Evolutionary conservation across 2,888 invertebrate genomes (phyloP).

Genomic region (Troides aeacus): DNA sequence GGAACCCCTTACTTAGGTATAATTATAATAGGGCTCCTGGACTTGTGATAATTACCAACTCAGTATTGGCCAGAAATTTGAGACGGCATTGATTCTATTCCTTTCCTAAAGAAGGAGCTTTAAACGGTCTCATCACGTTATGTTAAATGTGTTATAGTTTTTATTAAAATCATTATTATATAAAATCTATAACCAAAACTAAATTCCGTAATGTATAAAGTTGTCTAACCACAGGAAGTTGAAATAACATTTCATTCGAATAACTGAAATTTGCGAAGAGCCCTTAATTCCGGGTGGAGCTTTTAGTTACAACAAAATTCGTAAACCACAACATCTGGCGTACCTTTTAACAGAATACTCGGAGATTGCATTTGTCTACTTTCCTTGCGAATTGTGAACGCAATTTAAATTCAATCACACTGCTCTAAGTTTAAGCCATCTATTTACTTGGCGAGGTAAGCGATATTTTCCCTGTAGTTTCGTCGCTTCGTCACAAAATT

Average conservation of each 20-base stretch:
- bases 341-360: slow-evolving; percentile 60
- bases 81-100: no score
- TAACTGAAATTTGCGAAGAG: slow-evolving; percentile 41
- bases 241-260: slow-evolving; percentile 27
- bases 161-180: background rate
- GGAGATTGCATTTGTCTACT: slow-evolving; percentile 70
- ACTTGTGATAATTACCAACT: no score
- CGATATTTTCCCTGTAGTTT: slow-evolving; percentile 47
- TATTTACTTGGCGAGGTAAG: slow-evolving; percentile 37
- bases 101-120: no score
- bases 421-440: slow-evolving; percentile 33
- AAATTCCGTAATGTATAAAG: slow-evolving; percentile 3
- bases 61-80: no score
- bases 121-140: no score
- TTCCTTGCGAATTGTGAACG: slow-evolving; percentile 39
- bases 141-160: background rate
- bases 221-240: slow-evolving; percentile 17
- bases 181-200: background rate
- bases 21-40: no score
- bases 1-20: no score
- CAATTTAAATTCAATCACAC: slow-evolving; percentile 38
- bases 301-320: slow-evolving; percentile 74
- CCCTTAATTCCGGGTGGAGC: slow-evolving; percentile 58
- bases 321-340: slow-evolving; percentile 75
- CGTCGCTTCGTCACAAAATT: slow-evolving; percentile 47